Conservation (phyloP, 2,113 vertebrate genomes). For the Nothocercus nigrocapillus region DNA sequence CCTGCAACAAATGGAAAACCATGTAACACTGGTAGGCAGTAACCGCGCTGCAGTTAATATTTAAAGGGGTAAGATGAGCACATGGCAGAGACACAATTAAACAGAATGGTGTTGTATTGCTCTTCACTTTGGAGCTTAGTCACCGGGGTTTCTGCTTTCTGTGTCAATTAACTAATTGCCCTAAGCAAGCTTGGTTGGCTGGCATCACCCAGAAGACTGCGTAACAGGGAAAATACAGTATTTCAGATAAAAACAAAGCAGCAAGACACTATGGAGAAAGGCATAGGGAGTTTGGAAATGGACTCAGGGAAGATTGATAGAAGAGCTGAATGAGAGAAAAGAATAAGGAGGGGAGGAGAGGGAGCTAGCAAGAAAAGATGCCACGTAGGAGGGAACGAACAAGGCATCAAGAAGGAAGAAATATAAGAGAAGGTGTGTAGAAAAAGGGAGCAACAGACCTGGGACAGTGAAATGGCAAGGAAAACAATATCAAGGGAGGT, state of each 20-base stretch:
- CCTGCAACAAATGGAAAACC: not conserved
- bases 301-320: not conserved
- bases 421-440: not conserved
- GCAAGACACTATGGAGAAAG: not conserved
- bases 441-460: not conserved
- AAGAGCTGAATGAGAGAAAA: not conserved
- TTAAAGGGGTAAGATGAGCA: not conserved
- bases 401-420: not conserved
- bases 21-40: not conserved
- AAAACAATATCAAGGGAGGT: not conserved
- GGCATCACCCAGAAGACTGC: not conserved
- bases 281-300: not conserved
- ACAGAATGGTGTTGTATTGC: conserved; percentile 10
- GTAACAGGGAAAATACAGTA: not conserved
- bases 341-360: not conserved
- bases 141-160: conserved; percentile 70
- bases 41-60: not conserved
- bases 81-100: not conserved
- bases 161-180: conserved; percentile 57
- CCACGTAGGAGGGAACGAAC: not conserved
- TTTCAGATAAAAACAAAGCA: not conserved
- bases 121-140: conserved; percentile 31
- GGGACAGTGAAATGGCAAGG: not conserved
- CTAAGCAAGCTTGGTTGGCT: not conserved
- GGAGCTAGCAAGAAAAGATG: not conserved